A percentile compares a stretch with the other conserved stretches of the same genome.
These are phyloP conservation scores for Andrena cerasifolii DNA, from an alignment of 1,140 invertebrate species.

Conservation along the genomic window DNA sequence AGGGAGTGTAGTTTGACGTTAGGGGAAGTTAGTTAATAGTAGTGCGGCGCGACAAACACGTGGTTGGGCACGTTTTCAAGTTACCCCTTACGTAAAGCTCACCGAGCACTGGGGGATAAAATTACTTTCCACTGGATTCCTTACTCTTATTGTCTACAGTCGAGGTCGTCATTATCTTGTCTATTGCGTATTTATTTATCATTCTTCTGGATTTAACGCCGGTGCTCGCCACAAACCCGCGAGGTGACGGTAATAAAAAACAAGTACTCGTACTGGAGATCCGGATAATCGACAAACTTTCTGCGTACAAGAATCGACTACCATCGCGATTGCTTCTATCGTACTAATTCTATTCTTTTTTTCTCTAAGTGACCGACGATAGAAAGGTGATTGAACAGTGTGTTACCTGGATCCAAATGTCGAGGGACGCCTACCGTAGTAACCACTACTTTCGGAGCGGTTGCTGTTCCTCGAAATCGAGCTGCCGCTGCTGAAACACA, in stretches of 20 bases:
- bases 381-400: not conserved
- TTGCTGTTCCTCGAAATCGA: constrained; percentile 90
- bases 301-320: not conserved
- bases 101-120: not conserved
- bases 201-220: not conserved
- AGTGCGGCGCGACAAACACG: not conserved
- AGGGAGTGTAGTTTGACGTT: not conserved
- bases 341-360: not conserved
- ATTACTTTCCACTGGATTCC: constrained; percentile 22
- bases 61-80: not conserved
- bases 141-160: not conserved
- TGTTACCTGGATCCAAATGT: constrained; percentile 83
- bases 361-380: not conserved
- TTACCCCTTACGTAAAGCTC: not conserved
- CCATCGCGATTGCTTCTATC: constrained; percentile 34
- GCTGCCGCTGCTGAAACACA: constrained; percentile 85
- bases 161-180: not conserved
- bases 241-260: too few species aligned
- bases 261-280: too few species aligned
- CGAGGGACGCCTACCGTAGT: constrained; percentile 85
- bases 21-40: not conserved
- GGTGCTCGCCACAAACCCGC: too few species aligned
- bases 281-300: too few species aligned
- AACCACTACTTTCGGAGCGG: constrained; percentile 90
- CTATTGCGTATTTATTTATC: too few species aligned